Evolutionary conservation across 2,888 invertebrate genomes (phyloP).

Genomic region (Drosophila ustulata): DNA sequence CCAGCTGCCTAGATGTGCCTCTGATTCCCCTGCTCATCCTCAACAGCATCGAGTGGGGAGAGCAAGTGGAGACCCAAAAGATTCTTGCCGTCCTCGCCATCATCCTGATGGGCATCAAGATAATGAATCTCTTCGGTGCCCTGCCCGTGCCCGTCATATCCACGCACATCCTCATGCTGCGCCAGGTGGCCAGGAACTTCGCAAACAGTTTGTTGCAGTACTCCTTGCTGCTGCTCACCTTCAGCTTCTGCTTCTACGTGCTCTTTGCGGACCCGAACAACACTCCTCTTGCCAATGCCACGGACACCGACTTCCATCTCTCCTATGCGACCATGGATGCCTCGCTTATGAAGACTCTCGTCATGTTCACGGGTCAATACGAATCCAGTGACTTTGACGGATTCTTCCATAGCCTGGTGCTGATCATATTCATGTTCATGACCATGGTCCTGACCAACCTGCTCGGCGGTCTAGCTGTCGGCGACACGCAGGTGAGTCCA

Average conservation of each 20-base stretch:
- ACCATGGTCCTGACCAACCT: conserved; percentile 93
- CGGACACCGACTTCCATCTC: conserved; percentile 86
- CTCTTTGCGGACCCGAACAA: conserved; percentile 87
- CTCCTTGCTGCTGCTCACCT: conserved; percentile 92
- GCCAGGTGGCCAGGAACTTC: conserved; percentile 92
- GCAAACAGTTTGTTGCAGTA: conserved; percentile 91
- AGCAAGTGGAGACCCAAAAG: conserved; percentile 86
- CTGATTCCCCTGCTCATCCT: conserved; percentile 88
- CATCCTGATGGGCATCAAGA: conserved; percentile 90
- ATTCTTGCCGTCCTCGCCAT: conserved; percentile 90
- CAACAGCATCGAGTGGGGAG: conserved; percentile 86
- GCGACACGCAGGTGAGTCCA: conserved; percentile 88
- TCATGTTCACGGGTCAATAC: conserved; percentile 94
- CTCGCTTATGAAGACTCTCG: conserved; percentile 90
- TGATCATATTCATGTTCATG: conserved; percentile 92
- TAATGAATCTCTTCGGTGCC: conserved; percentile 91
- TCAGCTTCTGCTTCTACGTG: conserved; percentile 92
- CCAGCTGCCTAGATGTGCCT: conserved; percentile 90
- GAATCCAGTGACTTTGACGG: conserved; percentile 91
- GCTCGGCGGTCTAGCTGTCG: conserved; percentile 93
- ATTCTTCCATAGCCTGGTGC: conserved; percentile 89
- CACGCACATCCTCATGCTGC: conserved; percentile 92
- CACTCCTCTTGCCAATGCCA: conserved; percentile 83
- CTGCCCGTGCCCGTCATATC: conserved; percentile 89
- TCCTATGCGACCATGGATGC: conserved; percentile 87